These are phyloP conservation scores for Matsumurasca onukii DNA, from an alignment of 1,140 invertebrate species.

Conservation along the genomic window DNA sequence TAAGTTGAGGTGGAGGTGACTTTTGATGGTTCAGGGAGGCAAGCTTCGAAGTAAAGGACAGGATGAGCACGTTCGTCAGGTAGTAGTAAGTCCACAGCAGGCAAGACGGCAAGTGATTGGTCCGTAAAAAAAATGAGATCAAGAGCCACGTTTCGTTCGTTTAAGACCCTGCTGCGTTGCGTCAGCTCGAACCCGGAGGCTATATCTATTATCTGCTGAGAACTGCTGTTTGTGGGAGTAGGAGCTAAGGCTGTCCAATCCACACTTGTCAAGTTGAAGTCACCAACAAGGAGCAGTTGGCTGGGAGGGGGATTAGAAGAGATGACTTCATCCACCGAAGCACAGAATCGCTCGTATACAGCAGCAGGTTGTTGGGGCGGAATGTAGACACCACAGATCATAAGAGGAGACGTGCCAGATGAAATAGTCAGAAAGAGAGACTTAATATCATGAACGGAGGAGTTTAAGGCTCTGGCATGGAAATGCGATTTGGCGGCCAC, in stretches of 20 bases:
- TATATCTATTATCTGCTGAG: conserved; percentile 7
- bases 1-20: neutral
- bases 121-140: neutral
- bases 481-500: neutral
- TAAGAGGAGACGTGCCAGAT: neutral
- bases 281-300: neutral
- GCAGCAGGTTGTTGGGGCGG: neutral
- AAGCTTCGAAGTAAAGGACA: neutral
- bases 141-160: neutral
- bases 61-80: neutral
- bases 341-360: conserved; percentile 1
- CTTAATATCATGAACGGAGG: neutral
- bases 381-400: neutral
- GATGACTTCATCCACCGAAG: conserved; percentile 11
- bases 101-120: conserved; percentile 8
- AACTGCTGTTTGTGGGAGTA: neutral
- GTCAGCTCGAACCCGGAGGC: conserved; percentile 5
- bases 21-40: neutral
- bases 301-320: neutral
- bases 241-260: neutral
- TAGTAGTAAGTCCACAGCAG: neutral
- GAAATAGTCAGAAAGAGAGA: neutral
- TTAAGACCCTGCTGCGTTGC: neutral
- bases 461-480: neutral
- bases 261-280: neutral